Evolutionary conservation across 2,888 invertebrate genomes (phyloP), one percentile per base, ranked within the genome.

Genomic region (Nomada ruficornis): DNA sequence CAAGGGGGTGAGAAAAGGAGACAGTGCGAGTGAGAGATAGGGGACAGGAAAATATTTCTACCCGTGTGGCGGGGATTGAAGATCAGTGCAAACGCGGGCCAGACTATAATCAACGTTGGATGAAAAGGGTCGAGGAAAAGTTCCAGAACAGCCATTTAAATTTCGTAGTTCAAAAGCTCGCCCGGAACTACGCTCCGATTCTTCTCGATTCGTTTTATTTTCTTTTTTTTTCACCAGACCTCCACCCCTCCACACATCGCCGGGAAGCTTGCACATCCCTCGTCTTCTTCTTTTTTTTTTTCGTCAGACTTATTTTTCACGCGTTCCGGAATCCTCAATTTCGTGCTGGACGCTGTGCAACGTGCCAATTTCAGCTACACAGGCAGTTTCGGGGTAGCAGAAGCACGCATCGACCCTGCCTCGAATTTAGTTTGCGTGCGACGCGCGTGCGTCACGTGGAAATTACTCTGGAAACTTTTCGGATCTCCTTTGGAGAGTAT

Each of bases 91-190:
- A 78, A 76, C 47, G 36, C 18, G 4, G 23, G n/a, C 44, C 47
- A 13, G 36, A 26, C 5, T 50, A 68, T 68, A 76, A 78, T 78
- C 77, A 76, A 15, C 76, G 55, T 15, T 47, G 62, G 7, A 62
- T 18, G 36, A 75, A 75, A 76, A 68, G 26, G 47, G 26, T 20
- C 29, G 62, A 36, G 59, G n/a, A 55, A 76, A 68, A 68, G 60
- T 78, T 68, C 23, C 55, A 42, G 67, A 50, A 76, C 77, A 36
- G 77, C 62, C 77, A 76, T 68, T 78, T 76, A 67, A 78, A 76
- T 78, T 76, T 78, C 62, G 47, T 47, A 62, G 62, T 29, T 76
- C 54, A 63, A 68, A 50, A 75, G 54, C 47, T 23, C 54, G 42
- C 47, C 20, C n/a, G 52, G 7, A 29, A 20, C 44, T 18, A 13